Evolutionary conservation across 2,888 invertebrate species (phyloP).

Genomic region (Platerodrilus igneus): DNA sequence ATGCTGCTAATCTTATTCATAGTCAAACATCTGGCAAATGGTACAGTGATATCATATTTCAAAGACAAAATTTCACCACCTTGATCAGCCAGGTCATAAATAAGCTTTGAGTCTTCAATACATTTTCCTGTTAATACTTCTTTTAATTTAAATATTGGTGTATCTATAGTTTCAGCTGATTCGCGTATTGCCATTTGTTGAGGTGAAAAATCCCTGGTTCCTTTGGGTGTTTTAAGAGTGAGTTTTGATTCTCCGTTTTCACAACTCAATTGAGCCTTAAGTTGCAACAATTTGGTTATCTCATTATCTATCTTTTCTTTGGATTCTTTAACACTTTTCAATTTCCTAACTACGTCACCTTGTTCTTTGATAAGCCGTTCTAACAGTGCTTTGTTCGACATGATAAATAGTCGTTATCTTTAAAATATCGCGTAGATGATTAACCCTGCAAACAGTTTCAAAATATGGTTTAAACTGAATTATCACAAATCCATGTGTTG

Average conservation of each 20-base stretch:
- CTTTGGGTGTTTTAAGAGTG: constrained; percentile 85
- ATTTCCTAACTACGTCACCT: constrained; percentile 75
- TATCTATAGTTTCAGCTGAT: constrained; percentile 93
- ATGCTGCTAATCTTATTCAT: constrained; percentile 94
- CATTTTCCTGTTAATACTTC: constrained; percentile 98
- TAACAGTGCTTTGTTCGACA: constrained; percentile 50
- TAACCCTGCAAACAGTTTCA: too few relatives aligned
- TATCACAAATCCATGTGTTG: too few relatives aligned
- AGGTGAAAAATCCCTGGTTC: constrained; percentile 92
- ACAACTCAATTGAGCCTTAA: constrained; percentile 69
- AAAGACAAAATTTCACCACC: constrained; percentile 95
- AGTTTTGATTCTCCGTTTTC: constrained; percentile 67
- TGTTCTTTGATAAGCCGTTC: constrained; percentile 64
- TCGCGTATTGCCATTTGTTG: constrained; percentile 92
- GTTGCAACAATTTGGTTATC: constrained; percentile 72
- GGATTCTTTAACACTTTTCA: constrained; percentile 75
- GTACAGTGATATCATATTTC: constrained; percentile 96
- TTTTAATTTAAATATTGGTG: constrained; percentile 96
- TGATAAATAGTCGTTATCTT: too few relatives aligned
- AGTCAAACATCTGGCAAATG: constrained; percentile 94
- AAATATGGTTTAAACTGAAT: too few relatives aligned
- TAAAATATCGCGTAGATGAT: too few relatives aligned
- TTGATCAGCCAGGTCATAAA: constrained; percentile 97
- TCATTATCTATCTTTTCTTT: constrained; percentile 80
- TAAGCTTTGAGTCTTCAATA: constrained; percentile 98